Base-by-base conservation (phyloP, 35 echinoderm and acorn worm genomes). In the Heliocidaris tuberculata region DNA sequence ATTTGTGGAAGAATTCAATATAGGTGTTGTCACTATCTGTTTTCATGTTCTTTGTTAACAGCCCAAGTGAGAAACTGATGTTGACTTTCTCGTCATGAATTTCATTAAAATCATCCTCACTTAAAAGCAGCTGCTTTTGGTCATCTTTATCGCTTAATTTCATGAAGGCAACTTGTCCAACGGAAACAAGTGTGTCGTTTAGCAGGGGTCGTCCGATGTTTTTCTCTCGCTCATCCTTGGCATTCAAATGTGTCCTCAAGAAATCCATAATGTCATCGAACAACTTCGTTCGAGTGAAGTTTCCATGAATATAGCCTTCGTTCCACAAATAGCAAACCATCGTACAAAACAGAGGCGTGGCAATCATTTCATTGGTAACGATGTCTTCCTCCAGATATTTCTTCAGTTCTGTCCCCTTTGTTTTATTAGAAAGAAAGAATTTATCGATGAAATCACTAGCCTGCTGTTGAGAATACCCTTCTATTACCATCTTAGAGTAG, bases 301-400 rank as follows among this genome's bases (percentile, higher is more conserved):
- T 48, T 13, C 48, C 50, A 30, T 52, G 31, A 93, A 93, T 49
- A 59, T 48, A 59, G 29, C 50, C 47, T 59, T 93, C 91, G 11
- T 93, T 48, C 91, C 91, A 93, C n/a, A 93, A 48, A 59, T 59
- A 59, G 30, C 91, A 93, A 24, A 93, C 91, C 91, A 93, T 93
- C 5, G 91, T 93, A 48, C 91, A 93, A 31, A 93, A 59, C 7
- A 93, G 50, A 11, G 91, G 91, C 9, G 48, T 59, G n/a, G n/a
- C 48, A 12, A 93, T 93, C 91, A 93, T 93, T 52, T 93, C 50
- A 0, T 93, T 30, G 48, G 31, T 49, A 19, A 93, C 29, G 48
- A 52, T 48, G 31, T 49, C 47, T 49, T 52, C 50, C 50, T 48
- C n/a, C 47, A 49, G 16, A 59, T 49, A 49, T 50, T 48, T 48